Evolutionary conservation across 2,888 invertebrate genomes (phyloP), one percentile per base, ranked within the genome.

Genomic region (Polydrusus cervinus): DNA sequence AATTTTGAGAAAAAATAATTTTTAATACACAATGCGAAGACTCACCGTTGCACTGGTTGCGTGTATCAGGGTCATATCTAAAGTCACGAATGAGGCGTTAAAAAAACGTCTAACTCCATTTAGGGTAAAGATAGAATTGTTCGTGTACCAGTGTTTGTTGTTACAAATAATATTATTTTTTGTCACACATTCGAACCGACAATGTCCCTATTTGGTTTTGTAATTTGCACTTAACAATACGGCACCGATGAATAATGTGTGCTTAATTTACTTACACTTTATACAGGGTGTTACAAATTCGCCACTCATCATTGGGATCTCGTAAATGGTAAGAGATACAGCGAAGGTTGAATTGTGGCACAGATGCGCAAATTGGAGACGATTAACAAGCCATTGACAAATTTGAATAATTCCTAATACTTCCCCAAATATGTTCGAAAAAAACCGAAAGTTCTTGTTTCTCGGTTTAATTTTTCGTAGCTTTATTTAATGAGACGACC

Each of bases 31-130:
- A 51, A 51, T 51, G 20, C 51, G 18, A 51, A 51, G 8, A 8
- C 11, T 51, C 51, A 8, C 62, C 3, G 1, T 25, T 1, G 1
- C 25, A 5, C 5, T 11, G 14, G 25, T 62, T 13, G 62, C 62
- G 43, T 62, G 62, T 34, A 11, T 18, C 49, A 47, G 14, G 14
- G 38, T 18, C 6, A 49, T 65, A 65, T 65, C 51, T 65, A 14
- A n/a, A 38, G 65, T 65, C 65, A 65, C 65, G 65, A 65, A 65
- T 65, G 65, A 51, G 34, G 65, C 38, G 65, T 51, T 65, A 65
- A 16, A 65, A 64, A 65, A 65, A n/a, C 10, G 16, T 30, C 14
- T 49, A 51, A 49, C 49, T 51, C 51, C 47, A 49, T 65, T 66
- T 38, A 20, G 53, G 53, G 25, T 20, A 66, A 66, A 66, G 66